Conservation (phyloP, 1,140 invertebrate genomes). For the Reticulitermes speratus region DNA sequence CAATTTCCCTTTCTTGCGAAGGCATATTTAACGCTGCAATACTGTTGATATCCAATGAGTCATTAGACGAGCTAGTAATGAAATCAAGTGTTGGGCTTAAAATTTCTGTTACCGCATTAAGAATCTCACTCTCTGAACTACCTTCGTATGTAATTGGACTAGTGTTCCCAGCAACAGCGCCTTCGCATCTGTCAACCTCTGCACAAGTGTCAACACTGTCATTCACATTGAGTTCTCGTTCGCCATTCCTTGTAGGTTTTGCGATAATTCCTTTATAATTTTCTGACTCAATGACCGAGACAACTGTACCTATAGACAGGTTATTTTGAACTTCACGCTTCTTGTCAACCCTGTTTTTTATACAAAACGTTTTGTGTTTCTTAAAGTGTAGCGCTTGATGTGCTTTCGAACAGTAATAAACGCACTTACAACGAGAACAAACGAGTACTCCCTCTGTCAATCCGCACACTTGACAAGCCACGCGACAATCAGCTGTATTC, state of each 20-base stretch:
- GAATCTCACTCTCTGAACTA: conserved; percentile 66
- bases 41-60: background rate
- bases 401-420: conserved; percentile 75
- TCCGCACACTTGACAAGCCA: conserved; percentile 65
- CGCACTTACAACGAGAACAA: conserved; percentile 68
- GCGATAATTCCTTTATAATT: background rate
- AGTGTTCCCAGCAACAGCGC: conserved; percentile 30
- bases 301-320: background rate
- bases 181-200: background rate
- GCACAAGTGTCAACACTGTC: background rate
- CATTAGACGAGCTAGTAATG: background rate
- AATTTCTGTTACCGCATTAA: conserved; percentile 56
- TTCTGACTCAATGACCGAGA: background rate
- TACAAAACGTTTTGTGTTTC: conserved; percentile 57
- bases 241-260: background rate
- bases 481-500: conserved; percentile 11
- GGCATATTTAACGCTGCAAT: background rate
- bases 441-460: conserved; percentile 63
- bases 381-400: conserved; percentile 78
- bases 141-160: conserved; percentile 59
- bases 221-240: background rate
- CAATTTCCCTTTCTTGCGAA: background rate
- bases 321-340: background rate
- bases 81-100: conserved; percentile 48
- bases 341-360: conserved; percentile 25